These are phyloP conservation scores for Syngnathus acus DNA, from an alignment of 2,797 vertebrate species.

Conservation along the genomic window DNA sequence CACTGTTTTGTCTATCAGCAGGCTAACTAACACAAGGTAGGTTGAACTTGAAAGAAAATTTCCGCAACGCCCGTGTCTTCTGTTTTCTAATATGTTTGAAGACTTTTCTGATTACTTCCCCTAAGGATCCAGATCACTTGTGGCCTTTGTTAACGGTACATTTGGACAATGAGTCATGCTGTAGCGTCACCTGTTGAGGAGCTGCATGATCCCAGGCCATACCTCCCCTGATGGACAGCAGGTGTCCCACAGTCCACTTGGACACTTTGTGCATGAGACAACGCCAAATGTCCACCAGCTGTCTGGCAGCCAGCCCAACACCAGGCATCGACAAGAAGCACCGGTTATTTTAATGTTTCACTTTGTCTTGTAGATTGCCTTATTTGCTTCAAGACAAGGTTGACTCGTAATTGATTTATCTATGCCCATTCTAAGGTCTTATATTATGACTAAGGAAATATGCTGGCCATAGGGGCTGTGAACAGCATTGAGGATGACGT, in stretches of 20 bases:
- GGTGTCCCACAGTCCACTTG: slow-evolving; percentile 48
- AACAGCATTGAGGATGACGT: slow-evolving; percentile 1
- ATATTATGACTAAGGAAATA: neutral
- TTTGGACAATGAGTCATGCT: slow-evolving; percentile 28
- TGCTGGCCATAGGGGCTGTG: neutral
- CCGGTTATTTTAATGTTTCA: neutral
- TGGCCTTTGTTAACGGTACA: slow-evolving; percentile 28
- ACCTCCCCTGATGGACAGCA: slow-evolving; percentile 54
- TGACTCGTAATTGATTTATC: neutral
- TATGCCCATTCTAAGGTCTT: neutral
- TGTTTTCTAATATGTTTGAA: neutral
- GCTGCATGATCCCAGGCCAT: slow-evolving; percentile 40
- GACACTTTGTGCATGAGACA: slow-evolving; percentile 39
- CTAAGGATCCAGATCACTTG: slow-evolving; percentile 14
- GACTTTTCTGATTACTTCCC: neutral
- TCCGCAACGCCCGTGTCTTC: neutral
- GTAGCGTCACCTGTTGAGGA: slow-evolving; percentile 55
- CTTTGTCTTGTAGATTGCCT: neutral
- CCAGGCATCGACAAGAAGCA: slow-evolving; percentile 12
- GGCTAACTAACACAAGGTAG: neutral
- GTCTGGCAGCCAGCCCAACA: slow-evolving; percentile 35
- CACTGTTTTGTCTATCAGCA: neutral
- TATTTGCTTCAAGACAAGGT: neutral
- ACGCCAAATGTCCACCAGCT: slow-evolving; percentile 62
- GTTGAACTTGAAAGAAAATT: neutral